Evolutionary conservation across 2,888 invertebrate genomes (phyloP).

Genomic region (Drosophila helvetica): DNA sequence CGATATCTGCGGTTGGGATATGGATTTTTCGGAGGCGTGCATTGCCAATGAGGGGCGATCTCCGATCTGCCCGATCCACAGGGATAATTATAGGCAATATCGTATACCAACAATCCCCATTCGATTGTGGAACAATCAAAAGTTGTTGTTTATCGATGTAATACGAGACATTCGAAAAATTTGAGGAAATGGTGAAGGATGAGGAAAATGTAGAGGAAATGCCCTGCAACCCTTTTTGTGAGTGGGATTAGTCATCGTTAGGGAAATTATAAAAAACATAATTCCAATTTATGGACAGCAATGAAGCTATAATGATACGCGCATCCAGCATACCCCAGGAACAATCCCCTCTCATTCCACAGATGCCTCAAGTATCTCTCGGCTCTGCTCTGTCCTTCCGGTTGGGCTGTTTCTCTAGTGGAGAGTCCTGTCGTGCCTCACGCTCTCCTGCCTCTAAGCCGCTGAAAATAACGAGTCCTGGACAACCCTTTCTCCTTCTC

Average conservation of each 20-base stretch:
- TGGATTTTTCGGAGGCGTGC: constrained; percentile 27
- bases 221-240: background rate
- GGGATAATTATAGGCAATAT: constrained; percentile 46
- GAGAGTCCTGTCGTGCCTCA: constrained; percentile 30
- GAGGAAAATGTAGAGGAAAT: constrained; percentile 12
- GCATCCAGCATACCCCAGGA: constrained; percentile 17
- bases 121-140: background rate
- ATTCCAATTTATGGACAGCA: constrained; percentile 39
- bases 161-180: constrained; percentile 8
- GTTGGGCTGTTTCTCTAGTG: constrained; percentile 54
- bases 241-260: constrained; percentile 35
- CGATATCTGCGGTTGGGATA: constrained; percentile 29
- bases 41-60: constrained; percentile 45
- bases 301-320: constrained; percentile 24
- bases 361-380: constrained; percentile 51
- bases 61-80: constrained; percentile 6
- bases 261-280: constrained; percentile 36
- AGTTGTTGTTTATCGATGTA: constrained; percentile 17
- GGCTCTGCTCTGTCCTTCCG: constrained; percentile 32
- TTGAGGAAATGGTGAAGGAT: background rate
- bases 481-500: constrained; percentile 36
- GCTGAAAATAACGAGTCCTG: constrained; percentile 58
- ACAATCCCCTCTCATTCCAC: constrained; percentile 23
- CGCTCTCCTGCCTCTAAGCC: constrained; percentile 44
- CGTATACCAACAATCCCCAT: constrained; percentile 17